Base-by-base conservation (phyloP, 2,113 vertebrate genomes). In the Antidorcas marsupialis region DNA sequence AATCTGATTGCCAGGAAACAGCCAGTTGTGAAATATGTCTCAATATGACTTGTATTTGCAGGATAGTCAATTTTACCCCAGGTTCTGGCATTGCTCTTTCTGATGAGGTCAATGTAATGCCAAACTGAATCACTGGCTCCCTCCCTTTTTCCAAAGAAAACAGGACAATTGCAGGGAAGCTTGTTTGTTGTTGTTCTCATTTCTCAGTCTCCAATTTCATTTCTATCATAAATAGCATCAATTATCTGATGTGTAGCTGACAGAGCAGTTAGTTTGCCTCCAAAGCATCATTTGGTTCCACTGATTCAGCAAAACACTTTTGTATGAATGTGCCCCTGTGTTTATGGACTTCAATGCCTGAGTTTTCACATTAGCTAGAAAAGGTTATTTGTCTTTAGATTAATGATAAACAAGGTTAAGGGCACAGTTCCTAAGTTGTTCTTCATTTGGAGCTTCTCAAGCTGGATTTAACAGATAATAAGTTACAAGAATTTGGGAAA, bases 151-250 rank as follows among this genome's bases (percentile, higher is more conserved):
- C 87, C 83, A 94, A 87, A 93, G 88, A 76, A 95, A 93, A 53
- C 21, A 91, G 23, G 3, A 23, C 47, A 88, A 85, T 74, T 97
- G 78, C 74, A 93, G 55, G 93, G 86, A 97, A 93, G 33, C 7
- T 52, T 64, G 30, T 60, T 88, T 83, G 57, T 74, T 79, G 36
- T 74, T 74, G 9, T 71, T 43, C 36, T 87, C 27, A 9, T 74
- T 82, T 89, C 74, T 93, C 59, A n/a, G 71, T 81, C 84, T 97
- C 82, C 36, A 28, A 1, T 96, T 94, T 96, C 91, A 92, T 71
- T 86, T 89, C 62, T 97, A 36, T 90, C 88, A 82, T n/a, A 96
- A 88, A 91, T 60, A 94, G 82, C 52, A 96, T 95, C 91, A 85
- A 17, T 94, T 92, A 90, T 90, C 78, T 84, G 43, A 84, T 90